phyloP scores from a whole-genome alignment of 2,113 vertebrate species.

The Hyperopisus bebe region DNA sequence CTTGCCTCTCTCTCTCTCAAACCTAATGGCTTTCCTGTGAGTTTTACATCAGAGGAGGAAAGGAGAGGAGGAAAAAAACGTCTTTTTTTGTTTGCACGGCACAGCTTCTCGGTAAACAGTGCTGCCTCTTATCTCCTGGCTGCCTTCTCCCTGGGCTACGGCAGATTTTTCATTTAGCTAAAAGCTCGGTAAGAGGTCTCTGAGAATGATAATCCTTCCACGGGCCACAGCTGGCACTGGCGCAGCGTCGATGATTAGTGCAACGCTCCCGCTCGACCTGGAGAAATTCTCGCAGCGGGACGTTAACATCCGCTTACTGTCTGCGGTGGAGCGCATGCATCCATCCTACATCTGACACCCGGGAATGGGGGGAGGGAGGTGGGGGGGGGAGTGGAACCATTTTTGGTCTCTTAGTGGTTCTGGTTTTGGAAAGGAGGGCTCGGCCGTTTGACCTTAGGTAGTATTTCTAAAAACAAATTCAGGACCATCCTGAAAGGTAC shows the following conservation, averaged over 20 bases:
- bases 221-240: slow-evolving; percentile 96
- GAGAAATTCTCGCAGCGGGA: slow-evolving; percentile 96
- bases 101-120: slow-evolving; percentile 96
- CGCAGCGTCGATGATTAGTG: slow-evolving; percentile 97
- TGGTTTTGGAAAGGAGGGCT: slow-evolving; percentile 37
- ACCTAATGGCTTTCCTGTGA: slow-evolving; percentile 89
- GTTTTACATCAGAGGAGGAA: slow-evolving; percentile 80
- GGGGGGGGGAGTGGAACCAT: slow-evolving; percentile 58
- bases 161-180: slow-evolving; percentile 99
- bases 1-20: slow-evolving; percentile 44
- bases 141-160: slow-evolving; percentile 97
- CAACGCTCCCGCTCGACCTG: slow-evolving; percentile 93
- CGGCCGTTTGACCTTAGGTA: slow-evolving; percentile 63
- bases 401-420: not conserved
- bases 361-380: slow-evolving; percentile 72
- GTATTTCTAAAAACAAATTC: slow-evolving; percentile 10
- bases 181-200: slow-evolving; percentile 99
- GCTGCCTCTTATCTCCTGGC: slow-evolving; percentile 89
- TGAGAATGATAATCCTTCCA: slow-evolving; percentile 98
- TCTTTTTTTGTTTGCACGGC: slow-evolving; percentile 84
- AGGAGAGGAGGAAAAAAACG: slow-evolving; percentile 57
- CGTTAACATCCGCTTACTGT: slow-evolving; percentile 98
- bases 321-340: slow-evolving; percentile 83
- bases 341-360: slow-evolving; percentile 82
- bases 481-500: slow-evolving; percentile 32